Evolutionary conservation across 2,113 vertebrate species (phyloP), one percentile per base, ranked within the genome.

Genomic region (Galemys pyrenaicus): DNA sequence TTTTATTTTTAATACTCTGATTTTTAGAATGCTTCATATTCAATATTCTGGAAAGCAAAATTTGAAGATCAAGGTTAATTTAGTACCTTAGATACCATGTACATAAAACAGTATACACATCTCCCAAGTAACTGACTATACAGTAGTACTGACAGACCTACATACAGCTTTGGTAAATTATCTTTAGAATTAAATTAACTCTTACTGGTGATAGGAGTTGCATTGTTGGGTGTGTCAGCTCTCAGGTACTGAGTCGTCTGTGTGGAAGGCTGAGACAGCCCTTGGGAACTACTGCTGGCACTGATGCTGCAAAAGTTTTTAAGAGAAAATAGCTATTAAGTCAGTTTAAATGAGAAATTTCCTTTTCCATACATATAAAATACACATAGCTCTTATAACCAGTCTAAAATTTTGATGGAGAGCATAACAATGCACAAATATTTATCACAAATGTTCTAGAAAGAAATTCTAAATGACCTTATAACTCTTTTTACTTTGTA

Each of bases 181-280:
- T 56, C 20, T 71, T 77, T 87, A 94, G 96, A 97, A 98, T 92
- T 97, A 97, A 98, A 97, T 97, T 96, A 97, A 98, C 96, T 98
- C 99, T 99, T 99, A 99, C 99, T 99, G 97, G 99, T 99, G 97
- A 99, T 98, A 4, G 99, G 99, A 0, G 99, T 99, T 30, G 99
- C 99, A 0, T 99, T 99, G 99, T 99, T 99, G 35, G 99, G 99
- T 0, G 99, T 99, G 98, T 99, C 99, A 0, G 99, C 99, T 96
- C 99, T 98, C 98, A 99, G 98, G 98, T 99, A 99, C 98, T 99
- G 99, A 0, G 99, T 99, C 0, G 99, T 99, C 98, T 99, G 99
- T 0, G 99, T 99, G 93, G 99, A 99, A 0, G 99, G 99, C 92
- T 99, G 99, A 32, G 99, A 99, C 49, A 99, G 98, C 24, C 99